Evolutionary conservation across 1,140 invertebrate species (phyloP).

Genomic region (Coboldia fuscipes): DNA sequence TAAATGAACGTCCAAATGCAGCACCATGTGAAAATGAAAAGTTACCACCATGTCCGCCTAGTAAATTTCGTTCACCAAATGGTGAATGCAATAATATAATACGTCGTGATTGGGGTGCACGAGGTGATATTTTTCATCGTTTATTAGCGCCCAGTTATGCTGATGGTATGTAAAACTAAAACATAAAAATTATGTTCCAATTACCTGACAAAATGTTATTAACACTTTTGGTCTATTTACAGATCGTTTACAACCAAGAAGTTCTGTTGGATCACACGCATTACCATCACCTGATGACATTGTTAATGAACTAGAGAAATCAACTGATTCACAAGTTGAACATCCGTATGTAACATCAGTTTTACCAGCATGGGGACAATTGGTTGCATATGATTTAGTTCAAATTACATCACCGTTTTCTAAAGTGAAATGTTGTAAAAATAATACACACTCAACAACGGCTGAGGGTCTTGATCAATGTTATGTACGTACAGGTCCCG

Average conservation of each 20-base stretch:
- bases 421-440: conserved; percentile 31
- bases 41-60: conserved; percentile 35
- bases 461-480: conserved; percentile 16
- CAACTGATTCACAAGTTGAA: conserved; percentile 16
- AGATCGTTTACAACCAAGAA: conserved; percentile 36
- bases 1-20: not conserved
- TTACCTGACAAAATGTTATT: not conserved
- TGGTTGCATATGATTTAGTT: conserved; percentile 55
- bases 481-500: conserved; percentile 17
- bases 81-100: conserved; percentile 91
- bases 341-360: conserved; percentile 57
- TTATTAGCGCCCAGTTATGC: conserved; percentile 59
- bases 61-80: conserved; percentile 57
- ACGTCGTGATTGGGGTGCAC: conserved; percentile 69
- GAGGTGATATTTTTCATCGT: conserved; percentile 62
- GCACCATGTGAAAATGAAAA: not conserved
- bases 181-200: conserved; percentile 1
- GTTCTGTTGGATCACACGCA: conserved; percentile 24
- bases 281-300: conserved; percentile 29
- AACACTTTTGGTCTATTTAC: conserved; percentile 6
- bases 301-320: conserved; percentile 13
- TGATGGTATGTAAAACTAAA: conserved; percentile 40
- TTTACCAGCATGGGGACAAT: conserved; percentile 58
- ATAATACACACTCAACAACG: conserved; percentile 12
- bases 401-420: conserved; percentile 25